phyloP scores from a whole-genome alignment of 2,888 invertebrate species.

The Chaetoderma sp. region DNA sequence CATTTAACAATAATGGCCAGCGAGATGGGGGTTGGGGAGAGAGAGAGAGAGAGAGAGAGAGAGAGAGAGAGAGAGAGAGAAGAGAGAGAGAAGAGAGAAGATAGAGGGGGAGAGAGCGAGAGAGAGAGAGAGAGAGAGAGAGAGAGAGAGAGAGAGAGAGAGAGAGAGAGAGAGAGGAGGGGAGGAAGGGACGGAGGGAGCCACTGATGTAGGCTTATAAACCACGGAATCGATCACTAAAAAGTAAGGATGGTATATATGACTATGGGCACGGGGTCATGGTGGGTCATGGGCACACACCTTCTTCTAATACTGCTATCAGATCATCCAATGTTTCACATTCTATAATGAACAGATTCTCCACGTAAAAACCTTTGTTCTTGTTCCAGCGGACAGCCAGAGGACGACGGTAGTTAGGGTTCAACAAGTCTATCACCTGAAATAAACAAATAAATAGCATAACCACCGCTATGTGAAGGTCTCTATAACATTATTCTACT shows the following conservation, averaged over 20 bases:
- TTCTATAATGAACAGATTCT: slow-evolving; percentile 94
- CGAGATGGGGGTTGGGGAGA: too few relatives aligned
- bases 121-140: too few relatives aligned
- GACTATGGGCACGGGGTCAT: too few relatives aligned
- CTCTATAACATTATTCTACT: not conserved
- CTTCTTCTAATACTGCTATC: slow-evolving; percentile 93
- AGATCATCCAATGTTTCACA: slow-evolving; percentile 93
- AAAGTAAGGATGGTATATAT: too few relatives aligned
- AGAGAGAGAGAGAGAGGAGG: not conserved
- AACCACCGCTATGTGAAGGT: not conserved
- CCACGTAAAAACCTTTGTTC: slow-evolving; percentile 89
- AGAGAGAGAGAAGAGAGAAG: too few relatives aligned
- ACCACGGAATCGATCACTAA: too few relatives aligned
- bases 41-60: too few relatives aligned
- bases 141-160: not conserved
- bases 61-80: too few relatives aligned
- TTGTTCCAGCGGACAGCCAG: slow-evolving; percentile 94
- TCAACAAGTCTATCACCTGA: slow-evolving; percentile 92
- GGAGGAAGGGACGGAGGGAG: not conserved
- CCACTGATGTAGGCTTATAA: not conserved
- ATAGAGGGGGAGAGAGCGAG: too few relatives aligned
- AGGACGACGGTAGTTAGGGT: slow-evolving; percentile 83
- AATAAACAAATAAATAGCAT: slow-evolving; percentile 29
- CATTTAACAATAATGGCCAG: too few relatives aligned
- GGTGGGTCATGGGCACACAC: slow-evolving; percentile 73